These are phyloP conservation scores for Drosophila santomea DNA, from an alignment of 1,140 invertebrate species.

Conservation along the genomic window DNA sequence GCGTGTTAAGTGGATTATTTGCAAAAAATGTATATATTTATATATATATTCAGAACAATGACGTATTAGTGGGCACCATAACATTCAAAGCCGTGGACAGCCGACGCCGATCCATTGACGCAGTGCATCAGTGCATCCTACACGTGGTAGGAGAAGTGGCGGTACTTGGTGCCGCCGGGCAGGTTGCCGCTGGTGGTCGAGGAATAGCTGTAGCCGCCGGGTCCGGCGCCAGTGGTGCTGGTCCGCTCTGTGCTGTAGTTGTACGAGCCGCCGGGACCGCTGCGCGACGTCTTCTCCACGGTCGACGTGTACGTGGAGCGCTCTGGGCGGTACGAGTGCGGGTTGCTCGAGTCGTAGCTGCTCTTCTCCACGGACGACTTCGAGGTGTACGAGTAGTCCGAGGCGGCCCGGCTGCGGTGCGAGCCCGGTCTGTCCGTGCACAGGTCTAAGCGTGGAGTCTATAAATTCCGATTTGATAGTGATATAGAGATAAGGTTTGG, in stretches of 20 bases:
- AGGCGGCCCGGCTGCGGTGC: slow-evolving; percentile 85
- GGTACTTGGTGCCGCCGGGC: slow-evolving; percentile 91
- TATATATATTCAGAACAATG: slow-evolving; percentile 39
- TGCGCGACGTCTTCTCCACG: slow-evolving; percentile 88
- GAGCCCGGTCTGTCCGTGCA: slow-evolving; percentile 90
- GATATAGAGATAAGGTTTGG: slow-evolving; percentile 57
- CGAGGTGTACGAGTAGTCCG: slow-evolving; percentile 93
- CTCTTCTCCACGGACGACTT: slow-evolving; percentile 86
- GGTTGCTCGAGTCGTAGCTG: slow-evolving; percentile 86
- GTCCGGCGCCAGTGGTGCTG: slow-evolving; percentile 89
- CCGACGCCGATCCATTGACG: slow-evolving; percentile 14
- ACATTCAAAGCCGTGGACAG: slow-evolving; percentile 26
- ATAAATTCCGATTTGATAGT: slow-evolving; percentile 85
- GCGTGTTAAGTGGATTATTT: slow-evolving; percentile 47
- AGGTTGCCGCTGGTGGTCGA: slow-evolving; percentile 90
- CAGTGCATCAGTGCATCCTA: slow-evolving; percentile 85
- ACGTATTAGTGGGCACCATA: slow-evolving; percentile 44
- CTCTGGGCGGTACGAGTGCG: slow-evolving; percentile 86
- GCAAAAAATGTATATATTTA: slow-evolving; percentile 17
- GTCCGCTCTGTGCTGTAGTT: slow-evolving; percentile 90
- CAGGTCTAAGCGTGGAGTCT: slow-evolving; percentile 94
- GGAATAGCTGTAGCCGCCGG: slow-evolving; percentile 92
- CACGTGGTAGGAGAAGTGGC: slow-evolving; percentile 93
- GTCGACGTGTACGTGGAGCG: slow-evolving; percentile 88
- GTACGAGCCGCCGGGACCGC: slow-evolving; percentile 88